Percentiles rank a stretch among this genome's conserved stretches.
phyloP scores from a whole-genome alignment of 2,888 invertebrate species.

The Eristalis tenax region DNA sequence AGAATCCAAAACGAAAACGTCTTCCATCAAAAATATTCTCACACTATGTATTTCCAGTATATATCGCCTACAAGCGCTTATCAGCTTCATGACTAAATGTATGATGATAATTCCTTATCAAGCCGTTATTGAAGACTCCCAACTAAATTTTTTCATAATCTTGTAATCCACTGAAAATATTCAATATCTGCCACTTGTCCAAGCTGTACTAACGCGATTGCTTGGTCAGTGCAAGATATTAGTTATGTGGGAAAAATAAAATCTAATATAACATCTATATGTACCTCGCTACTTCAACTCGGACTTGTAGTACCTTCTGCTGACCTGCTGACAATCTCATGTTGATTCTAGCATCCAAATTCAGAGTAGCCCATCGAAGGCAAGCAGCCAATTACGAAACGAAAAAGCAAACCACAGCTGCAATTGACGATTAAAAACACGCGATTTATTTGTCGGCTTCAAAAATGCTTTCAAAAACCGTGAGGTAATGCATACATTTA shows the following conservation, averaged over 20 bases:
- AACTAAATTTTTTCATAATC: conserved; percentile 1
- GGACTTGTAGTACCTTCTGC: neutral
- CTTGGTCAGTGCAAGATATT: conserved; percentile 20
- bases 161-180: conserved; percentile 10
- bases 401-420: neutral
- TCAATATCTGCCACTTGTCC: conserved; percentile 19
- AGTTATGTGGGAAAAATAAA: conserved; percentile 9
- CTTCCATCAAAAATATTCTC: neutral
- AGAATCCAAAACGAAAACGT: neutral
- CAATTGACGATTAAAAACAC: neutral
- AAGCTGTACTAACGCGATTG: conserved; percentile 20
- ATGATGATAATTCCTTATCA: conserved; percentile 55
- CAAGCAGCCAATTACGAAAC: neutral
- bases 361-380: neutral
- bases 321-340: neutral
- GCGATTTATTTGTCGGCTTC: neutral
- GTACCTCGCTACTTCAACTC: neutral
- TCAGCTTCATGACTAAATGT: conserved; percentile 22
- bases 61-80: conserved; percentile 15
- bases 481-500: conserved; percentile 44
- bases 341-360: neutral
- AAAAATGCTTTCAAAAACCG: conserved; percentile 53
- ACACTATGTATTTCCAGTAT: neutral
- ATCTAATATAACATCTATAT: neutral
- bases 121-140: conserved; percentile 26